Conservation (phyloP, 1,140 invertebrate genomes). For the Drosophila biarmipes region DNA sequence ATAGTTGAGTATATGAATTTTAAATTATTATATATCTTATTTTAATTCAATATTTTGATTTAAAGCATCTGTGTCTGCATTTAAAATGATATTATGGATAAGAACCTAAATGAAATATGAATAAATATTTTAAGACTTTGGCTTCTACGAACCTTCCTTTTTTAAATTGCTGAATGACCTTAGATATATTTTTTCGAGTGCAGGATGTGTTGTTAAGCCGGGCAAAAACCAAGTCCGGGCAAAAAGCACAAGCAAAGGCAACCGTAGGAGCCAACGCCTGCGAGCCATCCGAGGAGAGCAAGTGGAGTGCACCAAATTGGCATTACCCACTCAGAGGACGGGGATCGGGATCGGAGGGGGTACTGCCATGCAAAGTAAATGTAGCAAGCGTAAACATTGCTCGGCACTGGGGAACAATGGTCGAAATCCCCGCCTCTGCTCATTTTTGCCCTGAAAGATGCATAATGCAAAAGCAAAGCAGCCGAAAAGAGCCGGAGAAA, state of each 20-base stretch:
- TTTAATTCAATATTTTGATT: no score
- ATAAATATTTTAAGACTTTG: no score
- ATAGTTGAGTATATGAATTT: no score
- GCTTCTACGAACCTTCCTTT: no score
- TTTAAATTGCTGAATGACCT: no score
- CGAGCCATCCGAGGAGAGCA: slow-evolving; percentile 55
- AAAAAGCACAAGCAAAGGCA: slow-evolving; percentile 17
- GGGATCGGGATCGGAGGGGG: neutral
- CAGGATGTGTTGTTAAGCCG: slow-evolving; percentile 4
- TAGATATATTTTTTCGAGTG: slow-evolving; percentile 15
- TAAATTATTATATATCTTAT: no score
- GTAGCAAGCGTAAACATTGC: slow-evolving; percentile 79
- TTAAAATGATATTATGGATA: no score
- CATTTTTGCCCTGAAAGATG: slow-evolving; percentile 46
- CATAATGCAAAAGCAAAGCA: slow-evolving; percentile 68
- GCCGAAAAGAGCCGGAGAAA: slow-evolving; percentile 29
- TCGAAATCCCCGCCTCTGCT: slow-evolving; percentile 15
- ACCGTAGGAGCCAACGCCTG: slow-evolving; percentile 67
- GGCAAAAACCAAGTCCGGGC: slow-evolving; percentile 10
- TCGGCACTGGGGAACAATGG: slow-evolving; percentile 61
- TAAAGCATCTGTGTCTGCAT: no score
- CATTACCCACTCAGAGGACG: slow-evolving; percentile 37
- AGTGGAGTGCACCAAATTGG: slow-evolving; percentile 76
- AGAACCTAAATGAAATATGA: no score
- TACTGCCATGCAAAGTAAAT: slow-evolving; percentile 78